Evolutionary conservation across 2,797 vertebrate genomes (phyloP), one percentile per base, ranked within the genome.

Genomic region (Streptopelia turtur): DNA sequence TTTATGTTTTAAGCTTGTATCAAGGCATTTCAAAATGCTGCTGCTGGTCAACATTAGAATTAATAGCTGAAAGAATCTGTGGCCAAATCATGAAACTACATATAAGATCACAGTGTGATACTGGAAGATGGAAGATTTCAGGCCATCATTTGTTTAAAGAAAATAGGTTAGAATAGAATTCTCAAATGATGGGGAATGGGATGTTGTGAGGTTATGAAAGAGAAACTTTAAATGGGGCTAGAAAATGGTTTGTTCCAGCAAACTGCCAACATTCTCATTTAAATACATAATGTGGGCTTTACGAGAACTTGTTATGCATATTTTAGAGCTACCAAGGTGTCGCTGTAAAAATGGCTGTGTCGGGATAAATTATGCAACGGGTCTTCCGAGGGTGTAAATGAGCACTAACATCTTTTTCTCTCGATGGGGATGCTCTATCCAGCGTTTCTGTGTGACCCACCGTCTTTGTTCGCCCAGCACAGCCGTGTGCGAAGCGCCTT

Each of bases 241-340:
- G 68, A 76, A 87, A 88, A 20, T 27, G 16, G 11, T 33, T 25
- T 66, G 10, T 45, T 89, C n/a, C 33, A 72, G 59, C 56, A 80
- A 93, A 83, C 43, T 85, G 63, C 47, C 66, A 39, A 52, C 43
- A 5, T 52, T 60, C 56, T 89, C 57, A 64, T 61, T 80, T 88
- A 70, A 66, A 87, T 86, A 21, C 60, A 56, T 72, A 83, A 74
- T 31, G 69, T 50, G 72, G 33, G 64, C 72, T 91, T 91, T 56
- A n/a, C 10, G 24, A 50, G 82, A 91, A 77, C 71, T 79, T 65
- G 90, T 50, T 85, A 25, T 31, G 71, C 86, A 55, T 95, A 82
- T 93, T 82, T 90, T 94, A 88, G 91, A 82, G 77, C 68, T 89
- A 35, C 60, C 33, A 16, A 43, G 43, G 81, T 90, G 70, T 92